Conservation (phyloP, 2,888 invertebrate species). For the Morpho achilles region DNA sequence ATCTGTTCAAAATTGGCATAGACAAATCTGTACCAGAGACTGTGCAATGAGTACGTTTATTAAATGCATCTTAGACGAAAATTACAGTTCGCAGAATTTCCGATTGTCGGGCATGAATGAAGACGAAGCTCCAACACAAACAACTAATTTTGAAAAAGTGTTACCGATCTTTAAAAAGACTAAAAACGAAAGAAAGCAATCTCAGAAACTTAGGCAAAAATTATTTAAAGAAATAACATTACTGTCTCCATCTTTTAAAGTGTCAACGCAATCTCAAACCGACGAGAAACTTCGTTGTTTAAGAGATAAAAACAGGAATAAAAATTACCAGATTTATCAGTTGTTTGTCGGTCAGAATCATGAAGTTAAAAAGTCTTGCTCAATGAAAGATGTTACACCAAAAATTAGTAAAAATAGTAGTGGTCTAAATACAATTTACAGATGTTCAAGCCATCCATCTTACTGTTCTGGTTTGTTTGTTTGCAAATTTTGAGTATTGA, state of each 20-base stretch:
- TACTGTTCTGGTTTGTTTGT: slow-evolving; percentile 29
- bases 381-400: slow-evolving; percentile 35
- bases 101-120: slow-evolving; percentile 20
- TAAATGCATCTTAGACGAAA: slow-evolving; percentile 33
- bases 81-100: slow-evolving; percentile 27
- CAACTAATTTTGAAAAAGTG: slow-evolving; percentile 25
- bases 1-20: slow-evolving; percentile 40
- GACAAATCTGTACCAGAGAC: slow-evolving; percentile 34
- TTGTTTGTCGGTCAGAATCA: slow-evolving; percentile 39
- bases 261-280: slow-evolving; percentile 47
- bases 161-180: slow-evolving; percentile 8
- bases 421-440: slow-evolving; percentile 56
- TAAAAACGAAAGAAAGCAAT: slow-evolving; percentile 15
- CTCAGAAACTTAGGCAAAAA: slow-evolving; percentile 32
- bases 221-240: slow-evolving; percentile 38
- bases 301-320: slow-evolving; percentile 28
- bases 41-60: slow-evolving; percentile 39
- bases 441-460: slow-evolving; percentile 54
- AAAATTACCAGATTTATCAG: slow-evolving; percentile 44
- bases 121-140: slow-evolving; percentile 3
- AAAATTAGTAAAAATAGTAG: slow-evolving; percentile 36
- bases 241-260: slow-evolving; percentile 37
- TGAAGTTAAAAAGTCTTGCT: slow-evolving; percentile 34
- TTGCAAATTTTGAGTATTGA: too few species aligned
- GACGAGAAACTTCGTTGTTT: slow-evolving; percentile 31